Conservation (phyloP, 2,113 vertebrate species). For the Oryzias javanicus region DNA sequence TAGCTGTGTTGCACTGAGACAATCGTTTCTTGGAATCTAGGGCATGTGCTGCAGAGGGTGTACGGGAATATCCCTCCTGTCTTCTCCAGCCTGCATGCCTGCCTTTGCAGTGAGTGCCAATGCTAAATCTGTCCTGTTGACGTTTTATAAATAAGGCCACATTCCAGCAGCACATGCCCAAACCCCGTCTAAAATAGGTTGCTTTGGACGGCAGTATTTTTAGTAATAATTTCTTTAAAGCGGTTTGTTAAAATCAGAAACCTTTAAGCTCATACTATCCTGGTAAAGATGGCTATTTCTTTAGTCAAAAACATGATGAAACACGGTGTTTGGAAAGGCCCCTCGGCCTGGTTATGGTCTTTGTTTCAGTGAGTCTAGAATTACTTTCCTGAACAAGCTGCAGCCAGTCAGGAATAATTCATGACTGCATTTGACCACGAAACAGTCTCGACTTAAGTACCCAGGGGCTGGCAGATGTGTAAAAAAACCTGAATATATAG, state of each 20-base stretch:
- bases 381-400: not conserved
- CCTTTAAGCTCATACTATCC: no score
- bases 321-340: no score
- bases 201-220: no score
- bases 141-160: no score
- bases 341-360: not conserved
- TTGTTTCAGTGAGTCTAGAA: not conserved
- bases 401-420: not conserved
- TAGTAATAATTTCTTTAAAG: no score
- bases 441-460: not conserved
- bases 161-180: no score
- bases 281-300: no score
- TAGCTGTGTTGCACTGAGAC: constrained; percentile 62
- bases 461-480: not conserved
- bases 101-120: constrained; percentile 1
- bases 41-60: constrained; percentile 64
- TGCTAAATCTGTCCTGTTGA: not conserved
- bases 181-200: no score
- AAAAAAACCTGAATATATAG: no score
- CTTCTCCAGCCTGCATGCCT: constrained; percentile 38
- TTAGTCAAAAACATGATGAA: no score
- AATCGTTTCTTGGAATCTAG: constrained; percentile 69
- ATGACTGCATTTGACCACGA: not conserved
- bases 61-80: constrained; percentile 69
- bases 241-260: no score